Evolutionary conservation across 2,888 invertebrate species (phyloP).

Genomic region (Octonoba sinensis): DNA sequence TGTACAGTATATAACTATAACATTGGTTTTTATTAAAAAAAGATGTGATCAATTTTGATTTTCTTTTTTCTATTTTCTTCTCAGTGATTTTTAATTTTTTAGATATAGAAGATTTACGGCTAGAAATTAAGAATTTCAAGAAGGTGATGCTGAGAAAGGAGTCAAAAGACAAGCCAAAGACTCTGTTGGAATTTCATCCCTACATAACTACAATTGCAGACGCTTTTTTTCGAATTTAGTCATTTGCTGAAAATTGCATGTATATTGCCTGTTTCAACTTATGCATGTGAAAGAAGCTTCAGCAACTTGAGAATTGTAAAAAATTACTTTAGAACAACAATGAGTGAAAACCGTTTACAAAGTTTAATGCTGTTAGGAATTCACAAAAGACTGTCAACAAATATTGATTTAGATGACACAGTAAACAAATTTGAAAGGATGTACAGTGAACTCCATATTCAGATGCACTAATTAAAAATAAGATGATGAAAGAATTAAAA

Average conservation of each 20-base stretch:
- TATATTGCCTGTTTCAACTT: background rate
- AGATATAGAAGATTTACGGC: background rate
- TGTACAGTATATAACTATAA: no score
- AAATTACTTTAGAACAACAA: background rate
- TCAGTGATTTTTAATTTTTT: no score
- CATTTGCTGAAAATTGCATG: background rate
- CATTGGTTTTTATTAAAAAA: no score
- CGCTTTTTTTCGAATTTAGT: background rate
- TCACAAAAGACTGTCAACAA: background rate
- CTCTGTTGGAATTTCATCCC: background rate
- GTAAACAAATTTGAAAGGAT: no score
- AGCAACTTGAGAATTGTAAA: constrained; percentile 22
- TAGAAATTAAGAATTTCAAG: background rate
- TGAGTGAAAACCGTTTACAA: background rate
- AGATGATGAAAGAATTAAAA: no score
- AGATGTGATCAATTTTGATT: no score
- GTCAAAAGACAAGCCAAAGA: background rate
- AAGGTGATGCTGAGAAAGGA: background rate
- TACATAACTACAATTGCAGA: background rate
- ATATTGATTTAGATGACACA: no score
- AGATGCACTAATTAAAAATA: constrained; percentile 2
- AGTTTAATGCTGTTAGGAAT: background rate
- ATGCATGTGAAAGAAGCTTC: constrained; percentile 4
- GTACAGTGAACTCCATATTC: background rate
- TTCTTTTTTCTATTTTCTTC: no score